These are phyloP conservation scores for Apus apus DNA, from an alignment of 2,113 vertebrate species.

Conservation along the genomic window DNA sequence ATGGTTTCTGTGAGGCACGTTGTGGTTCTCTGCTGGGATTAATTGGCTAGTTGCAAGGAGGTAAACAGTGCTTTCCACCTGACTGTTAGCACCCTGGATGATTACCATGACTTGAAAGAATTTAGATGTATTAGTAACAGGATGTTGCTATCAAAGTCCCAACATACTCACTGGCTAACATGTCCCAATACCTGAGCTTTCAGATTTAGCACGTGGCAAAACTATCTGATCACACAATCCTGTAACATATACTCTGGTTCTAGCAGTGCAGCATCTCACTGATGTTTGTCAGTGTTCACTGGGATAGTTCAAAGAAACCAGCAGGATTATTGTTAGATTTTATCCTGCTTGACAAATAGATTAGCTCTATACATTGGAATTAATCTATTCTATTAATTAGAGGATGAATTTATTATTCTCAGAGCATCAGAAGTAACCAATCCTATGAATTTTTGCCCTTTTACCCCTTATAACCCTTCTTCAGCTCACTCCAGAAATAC, in stretches of 20 bases:
- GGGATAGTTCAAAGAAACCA: background rate
- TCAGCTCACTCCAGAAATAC: background rate
- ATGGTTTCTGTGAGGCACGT: background rate
- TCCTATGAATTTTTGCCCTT: background rate
- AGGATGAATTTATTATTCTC: background rate
- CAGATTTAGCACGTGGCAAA: background rate
- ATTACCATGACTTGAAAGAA: background rate
- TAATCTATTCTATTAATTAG: background rate
- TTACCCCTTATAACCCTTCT: background rate
- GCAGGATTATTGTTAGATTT: background rate
- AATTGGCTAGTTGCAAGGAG: background rate
- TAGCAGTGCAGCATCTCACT: background rate
- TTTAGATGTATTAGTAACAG: background rate
- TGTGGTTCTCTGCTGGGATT: background rate
- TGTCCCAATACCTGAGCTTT: background rate
- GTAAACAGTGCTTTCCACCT: background rate
- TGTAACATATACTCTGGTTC: background rate
- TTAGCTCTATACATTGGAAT: background rate
- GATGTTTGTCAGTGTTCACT: background rate
- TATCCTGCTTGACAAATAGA: background rate
- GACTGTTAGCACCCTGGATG: background rate
- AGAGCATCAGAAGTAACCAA: background rate
- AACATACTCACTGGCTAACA: background rate
- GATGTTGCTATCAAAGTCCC: background rate
- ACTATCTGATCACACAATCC: background rate